phyloP scores from a whole-genome alignment of 2,888 invertebrate species.

The Drosophila demipolita region DNA sequence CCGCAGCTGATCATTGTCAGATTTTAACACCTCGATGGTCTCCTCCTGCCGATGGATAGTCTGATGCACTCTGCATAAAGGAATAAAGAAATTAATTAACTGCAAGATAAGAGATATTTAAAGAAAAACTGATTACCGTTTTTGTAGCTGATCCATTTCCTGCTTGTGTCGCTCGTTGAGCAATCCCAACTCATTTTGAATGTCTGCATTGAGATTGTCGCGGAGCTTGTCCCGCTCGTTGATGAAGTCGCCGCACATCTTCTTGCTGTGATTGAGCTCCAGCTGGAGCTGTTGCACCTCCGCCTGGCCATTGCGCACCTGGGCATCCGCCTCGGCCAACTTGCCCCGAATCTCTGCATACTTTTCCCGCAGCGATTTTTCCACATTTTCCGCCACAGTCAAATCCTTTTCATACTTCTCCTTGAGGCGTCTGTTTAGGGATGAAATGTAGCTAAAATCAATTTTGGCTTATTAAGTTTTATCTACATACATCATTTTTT shows the following conservation, averaged over 20 bases:
- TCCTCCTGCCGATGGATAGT: conserved; percentile 93
- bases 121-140: conserved; percentile 87
- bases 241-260: conserved; percentile 86
- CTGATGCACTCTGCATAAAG: conserved; percentile 89
- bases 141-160: conserved; percentile 92
- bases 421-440: conserved; percentile 87
- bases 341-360: conserved; percentile 89
- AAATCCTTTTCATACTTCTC: conserved; percentile 92
- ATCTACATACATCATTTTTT: conserved; percentile 79
- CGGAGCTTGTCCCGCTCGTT: conserved; percentile 87
- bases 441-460: background rate
- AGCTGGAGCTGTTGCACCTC: conserved; percentile 88
- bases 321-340: conserved; percentile 88
- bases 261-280: conserved; percentile 88
- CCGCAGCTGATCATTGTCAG: conserved; percentile 89
- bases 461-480: background rate
- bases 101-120: no score
- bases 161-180: conserved; percentile 89
- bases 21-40: conserved; percentile 89
- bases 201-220: conserved; percentile 87
- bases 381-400: conserved; percentile 88
- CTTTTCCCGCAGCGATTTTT: conserved; percentile 88
- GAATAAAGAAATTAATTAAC: background rate
- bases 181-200: conserved; percentile 87
- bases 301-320: conserved; percentile 86